A percentile compares a stretch with the other conserved stretches of the same genome.
Conservation (phyloP, 2,888 invertebrate genomes). For the Aplocera efformata region DNA sequence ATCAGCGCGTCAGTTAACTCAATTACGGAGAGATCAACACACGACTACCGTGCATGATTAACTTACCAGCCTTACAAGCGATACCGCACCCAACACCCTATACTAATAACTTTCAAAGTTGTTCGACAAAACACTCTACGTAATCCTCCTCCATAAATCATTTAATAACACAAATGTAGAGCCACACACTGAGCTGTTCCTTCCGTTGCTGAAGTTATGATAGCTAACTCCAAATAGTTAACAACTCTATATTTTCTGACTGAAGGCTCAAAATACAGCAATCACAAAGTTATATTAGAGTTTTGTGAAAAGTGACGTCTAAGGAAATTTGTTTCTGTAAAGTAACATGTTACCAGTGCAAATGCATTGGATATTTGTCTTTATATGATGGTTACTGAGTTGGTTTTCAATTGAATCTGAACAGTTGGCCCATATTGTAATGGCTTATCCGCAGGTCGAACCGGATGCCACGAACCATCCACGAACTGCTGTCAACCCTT, state of each 20-base stretch:
- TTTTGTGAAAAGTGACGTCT: slow-evolving; percentile 46
- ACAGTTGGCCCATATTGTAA: slow-evolving; percentile 38
- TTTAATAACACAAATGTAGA: slow-evolving; percentile 79
- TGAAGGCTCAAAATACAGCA: slow-evolving; percentile 29
- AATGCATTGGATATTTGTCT: slow-evolving; percentile 37
- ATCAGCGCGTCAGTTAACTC: slow-evolving; percentile 78
- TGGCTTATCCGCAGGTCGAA: slow-evolving; percentile 60
- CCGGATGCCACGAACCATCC: slow-evolving; percentile 69
- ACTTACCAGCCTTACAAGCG: slow-evolving; percentile 37
- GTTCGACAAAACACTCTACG: slow-evolving; percentile 42
- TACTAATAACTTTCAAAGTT: slow-evolving; percentile 52
- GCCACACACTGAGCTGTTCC: slow-evolving; percentile 77
- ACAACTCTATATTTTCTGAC: slow-evolving; percentile 27
- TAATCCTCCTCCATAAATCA: slow-evolving; percentile 78
- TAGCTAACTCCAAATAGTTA: slow-evolving; percentile 31
- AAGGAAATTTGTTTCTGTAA: slow-evolving; percentile 39
- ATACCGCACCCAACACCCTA: slow-evolving; percentile 46
- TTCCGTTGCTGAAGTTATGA: slow-evolving; percentile 64
- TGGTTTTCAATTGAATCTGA: slow-evolving; percentile 32
- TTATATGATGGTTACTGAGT: slow-evolving; percentile 33
- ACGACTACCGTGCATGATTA: slow-evolving; percentile 75
- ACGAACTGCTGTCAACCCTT: slow-evolving; percentile 75
- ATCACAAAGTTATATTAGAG: slow-evolving; percentile 26
- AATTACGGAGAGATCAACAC: slow-evolving; percentile 78
- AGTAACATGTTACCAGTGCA: slow-evolving; percentile 45